A percentile compares a stretch with the other conserved stretches of the same genome.
Conservation (phyloP, 2,888 invertebrate genomes). For the Callyntrura guangdongensis region DNA sequence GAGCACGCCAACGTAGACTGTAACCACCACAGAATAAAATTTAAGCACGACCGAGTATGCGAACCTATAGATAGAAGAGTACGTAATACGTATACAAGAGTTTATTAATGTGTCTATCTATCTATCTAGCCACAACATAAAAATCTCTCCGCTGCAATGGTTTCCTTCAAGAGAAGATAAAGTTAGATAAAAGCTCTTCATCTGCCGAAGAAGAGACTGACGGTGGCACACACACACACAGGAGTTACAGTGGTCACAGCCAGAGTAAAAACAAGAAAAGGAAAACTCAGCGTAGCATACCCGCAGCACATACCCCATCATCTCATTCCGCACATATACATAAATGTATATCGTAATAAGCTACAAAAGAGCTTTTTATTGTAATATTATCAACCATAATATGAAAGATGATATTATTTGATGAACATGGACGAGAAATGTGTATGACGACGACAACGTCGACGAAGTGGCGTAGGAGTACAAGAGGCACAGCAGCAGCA, state of each 20-base stretch:
- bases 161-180: constrained; percentile 76
- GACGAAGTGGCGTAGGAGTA: constrained; percentile 44
- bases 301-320: constrained; percentile 15
- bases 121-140: constrained; percentile 63
- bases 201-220: constrained; percentile 78
- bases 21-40: constrained; percentile 9
- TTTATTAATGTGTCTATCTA: constrained; percentile 57
- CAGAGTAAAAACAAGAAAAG: constrained; percentile 61
- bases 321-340: constrained; percentile 12
- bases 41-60: not conserved
- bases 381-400: constrained; percentile 76
- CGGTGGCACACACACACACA: constrained; percentile 59
- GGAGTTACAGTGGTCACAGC: constrained; percentile 62
- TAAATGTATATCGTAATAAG: constrained; percentile 42
- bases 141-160: constrained; percentile 73
- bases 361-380: constrained; percentile 73
- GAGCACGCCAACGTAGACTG: constrained; percentile 39
- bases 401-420: constrained; percentile 78
- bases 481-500: constrained; percentile 42
- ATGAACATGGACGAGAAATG: constrained; percentile 58
- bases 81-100: constrained; percentile 19
- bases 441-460: not conserved
- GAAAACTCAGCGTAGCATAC: constrained; percentile 22
- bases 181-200: constrained; percentile 75
- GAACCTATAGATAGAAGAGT: not conserved